These are phyloP conservation scores for Morpho achilles DNA, from an alignment of 2,888 invertebrate genomes.

Conservation along the genomic window DNA sequence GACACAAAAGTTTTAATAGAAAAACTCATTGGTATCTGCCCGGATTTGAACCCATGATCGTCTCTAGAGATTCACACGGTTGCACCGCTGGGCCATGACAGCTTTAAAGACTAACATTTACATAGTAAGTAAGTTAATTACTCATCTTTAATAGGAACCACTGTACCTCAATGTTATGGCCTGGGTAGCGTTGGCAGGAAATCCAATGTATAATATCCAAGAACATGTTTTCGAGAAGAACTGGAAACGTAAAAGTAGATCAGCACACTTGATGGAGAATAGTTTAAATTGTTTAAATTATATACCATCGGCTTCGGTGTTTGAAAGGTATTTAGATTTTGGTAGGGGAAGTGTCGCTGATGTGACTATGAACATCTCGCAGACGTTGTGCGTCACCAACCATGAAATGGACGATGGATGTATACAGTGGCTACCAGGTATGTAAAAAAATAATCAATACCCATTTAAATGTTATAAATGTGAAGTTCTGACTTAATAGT, in stretches of 20 bases:
- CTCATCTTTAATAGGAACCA: slow-evolving; percentile 47
- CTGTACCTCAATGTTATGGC: slow-evolving; percentile 56
- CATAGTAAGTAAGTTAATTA: background rate
- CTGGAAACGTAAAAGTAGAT: slow-evolving; percentile 50
- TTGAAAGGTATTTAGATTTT: slow-evolving; percentile 63
- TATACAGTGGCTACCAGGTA: slow-evolving; percentile 68
- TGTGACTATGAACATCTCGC: slow-evolving; percentile 62
- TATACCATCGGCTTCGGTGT: slow-evolving; percentile 64
- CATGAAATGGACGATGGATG: slow-evolving; percentile 60
- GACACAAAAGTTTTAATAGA: no score
- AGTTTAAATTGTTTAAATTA: slow-evolving; percentile 54
- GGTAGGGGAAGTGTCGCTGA: slow-evolving; percentile 57
- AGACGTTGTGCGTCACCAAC: slow-evolving; percentile 66
- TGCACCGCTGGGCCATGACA: no score
- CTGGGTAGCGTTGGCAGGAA: slow-evolving; percentile 52
- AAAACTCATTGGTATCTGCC: no score
- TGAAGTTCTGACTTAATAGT: no score
- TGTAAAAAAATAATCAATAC: background rate
- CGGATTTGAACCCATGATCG: no score
- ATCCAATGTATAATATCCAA: slow-evolving; percentile 46
- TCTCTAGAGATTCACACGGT: no score
- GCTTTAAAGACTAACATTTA: slow-evolving; percentile 1
- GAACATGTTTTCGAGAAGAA: slow-evolving; percentile 55
- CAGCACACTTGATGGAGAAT: slow-evolving; percentile 64
- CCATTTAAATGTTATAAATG: no score